These are phyloP conservation scores for Brachionus angularis DNA, from an alignment of 1,140 invertebrate species.

Conservation along the genomic window DNA sequence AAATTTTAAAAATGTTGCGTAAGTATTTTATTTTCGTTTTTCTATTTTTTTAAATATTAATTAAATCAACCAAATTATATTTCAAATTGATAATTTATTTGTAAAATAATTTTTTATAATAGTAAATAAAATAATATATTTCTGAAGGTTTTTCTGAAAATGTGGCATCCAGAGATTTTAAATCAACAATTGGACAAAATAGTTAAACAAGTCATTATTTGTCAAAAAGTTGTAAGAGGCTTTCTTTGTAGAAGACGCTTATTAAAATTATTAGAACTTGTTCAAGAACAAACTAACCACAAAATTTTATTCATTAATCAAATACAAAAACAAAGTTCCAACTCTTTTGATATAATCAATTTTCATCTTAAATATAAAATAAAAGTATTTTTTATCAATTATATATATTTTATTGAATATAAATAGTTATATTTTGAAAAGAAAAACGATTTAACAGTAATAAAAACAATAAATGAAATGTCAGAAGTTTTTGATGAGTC, in stretches of 20 bases:
- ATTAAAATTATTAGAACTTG: neutral
- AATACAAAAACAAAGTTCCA: neutral
- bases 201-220: conserved; percentile 6
- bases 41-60: no score
- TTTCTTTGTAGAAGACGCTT: conserved; percentile 21
- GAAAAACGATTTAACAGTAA: conserved; percentile 12
- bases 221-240: conserved; percentile 32
- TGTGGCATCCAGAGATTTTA: conserved; percentile 36
- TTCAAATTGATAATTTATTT: no score
- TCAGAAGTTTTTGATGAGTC: conserved; percentile 24
- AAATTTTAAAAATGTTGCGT: neutral
- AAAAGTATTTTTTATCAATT: no score
- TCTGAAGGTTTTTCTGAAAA: conserved; percentile 43
- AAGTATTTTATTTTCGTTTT: neutral
- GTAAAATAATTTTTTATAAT: no score
- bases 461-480: conserved; percentile 35
- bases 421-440: neutral
- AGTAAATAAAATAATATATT: no score
- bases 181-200: conserved; percentile 31
- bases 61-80: no score
- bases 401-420: no score
- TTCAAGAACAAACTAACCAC: conserved; percentile 15
- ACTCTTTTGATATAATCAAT: conserved; percentile 10
- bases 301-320: neutral
- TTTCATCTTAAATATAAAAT: conserved; percentile 11